A percentile compares a stretch with the other conserved stretches of the same genome.
Conservation (phyloP, 2,888 invertebrate species). For the Brachyptera putata region DNA sequence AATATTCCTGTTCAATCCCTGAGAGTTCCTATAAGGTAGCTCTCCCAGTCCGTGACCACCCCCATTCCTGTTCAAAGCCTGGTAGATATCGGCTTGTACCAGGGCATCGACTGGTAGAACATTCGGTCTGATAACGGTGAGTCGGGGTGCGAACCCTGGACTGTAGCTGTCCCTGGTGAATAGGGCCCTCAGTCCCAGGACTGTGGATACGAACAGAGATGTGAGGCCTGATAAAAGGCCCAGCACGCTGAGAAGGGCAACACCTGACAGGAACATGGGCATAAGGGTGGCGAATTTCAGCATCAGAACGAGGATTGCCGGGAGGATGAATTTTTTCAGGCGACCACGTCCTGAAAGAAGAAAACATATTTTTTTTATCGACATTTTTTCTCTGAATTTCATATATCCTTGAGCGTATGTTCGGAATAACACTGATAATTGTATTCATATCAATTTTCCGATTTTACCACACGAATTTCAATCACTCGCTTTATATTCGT, state of each 20-base stretch:
- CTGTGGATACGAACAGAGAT: conserved; percentile 55
- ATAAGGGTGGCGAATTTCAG: conserved; percentile 58
- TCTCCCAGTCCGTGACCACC: too few relatives aligned
- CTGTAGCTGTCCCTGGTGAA: conserved; percentile 35
- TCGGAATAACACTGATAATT: too few relatives aligned
- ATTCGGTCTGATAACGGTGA: conserved; percentile 41
- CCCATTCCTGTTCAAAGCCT: conserved; percentile 35
- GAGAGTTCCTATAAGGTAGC: conserved; percentile 18
- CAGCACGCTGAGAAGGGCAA: conserved; percentile 61
- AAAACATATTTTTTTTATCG: too few relatives aligned
- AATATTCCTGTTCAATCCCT: too few relatives aligned
- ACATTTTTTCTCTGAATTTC: too few relatives aligned
- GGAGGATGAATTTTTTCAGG: conserved; percentile 57
- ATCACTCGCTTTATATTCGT: too few relatives aligned
- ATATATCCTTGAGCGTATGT: too few relatives aligned
- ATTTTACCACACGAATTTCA: too few relatives aligned
- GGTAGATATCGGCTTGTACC: conserved; percentile 37
- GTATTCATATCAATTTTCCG: too few relatives aligned
- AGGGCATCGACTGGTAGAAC: conserved; percentile 44
- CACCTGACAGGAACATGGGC: conserved; percentile 55
- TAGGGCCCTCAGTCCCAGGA: conserved; percentile 35
- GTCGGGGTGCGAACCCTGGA: conserved; percentile 37
- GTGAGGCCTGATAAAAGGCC: conserved; percentile 59
- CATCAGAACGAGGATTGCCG: conserved; percentile 58
- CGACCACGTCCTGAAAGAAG: conserved; percentile 39